Evolutionary conservation across 2,113 vertebrate genomes (phyloP), one percentile per base, ranked within the genome.

Genomic region (Butorides virescens): DNA sequence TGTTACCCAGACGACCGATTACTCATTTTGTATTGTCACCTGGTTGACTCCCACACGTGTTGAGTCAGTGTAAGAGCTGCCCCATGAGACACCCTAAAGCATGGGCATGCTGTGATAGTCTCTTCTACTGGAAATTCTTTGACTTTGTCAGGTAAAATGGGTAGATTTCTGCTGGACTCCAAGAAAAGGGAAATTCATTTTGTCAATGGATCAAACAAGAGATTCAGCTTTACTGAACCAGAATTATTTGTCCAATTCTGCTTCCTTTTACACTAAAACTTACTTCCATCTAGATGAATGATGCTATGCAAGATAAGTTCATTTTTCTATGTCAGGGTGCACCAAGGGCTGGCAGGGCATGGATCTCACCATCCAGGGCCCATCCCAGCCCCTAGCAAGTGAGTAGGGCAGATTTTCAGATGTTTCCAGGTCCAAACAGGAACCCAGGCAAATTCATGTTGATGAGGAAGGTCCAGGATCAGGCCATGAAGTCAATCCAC

Each of bases 1-100:
- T 55, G 8, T 55, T 73, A 53, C 42, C 55, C 4, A 8, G 47
- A 53, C 1, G 3, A 75, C 15, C 0, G 0, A 17, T 39, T 34
- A 23, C 9, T 37, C 66, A 74, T 74, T 74, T 50, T 59, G 4
- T 90, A 7, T 34, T 87, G 46, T 42, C 29, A 68, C 19, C 14
- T 70, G 26, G 3, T 52, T 90, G 68, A 68, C 17, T 65, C 12
- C 15, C 16, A 44, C 2, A 1, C 15, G 21, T 13, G 11, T 34
- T 36, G 22, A 50, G 16, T n/a, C 67, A 67, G 12, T 63, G 26
- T 49, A 63, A 50, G 27, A 42, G 11, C 56, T 53, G 29, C 71
- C 55, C 12, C 29, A 20, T 2, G 0, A 25, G 18, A 49, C 19
- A 61, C 2, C 2, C 10, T 82, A 49, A 82, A 61, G 13, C 3